A percentile compares a stretch with the other conserved stretches of the same genome.
phyloP scores from a whole-genome alignment of 2,113 vertebrate genomes.

The Cephalophus harveyi region DNA sequence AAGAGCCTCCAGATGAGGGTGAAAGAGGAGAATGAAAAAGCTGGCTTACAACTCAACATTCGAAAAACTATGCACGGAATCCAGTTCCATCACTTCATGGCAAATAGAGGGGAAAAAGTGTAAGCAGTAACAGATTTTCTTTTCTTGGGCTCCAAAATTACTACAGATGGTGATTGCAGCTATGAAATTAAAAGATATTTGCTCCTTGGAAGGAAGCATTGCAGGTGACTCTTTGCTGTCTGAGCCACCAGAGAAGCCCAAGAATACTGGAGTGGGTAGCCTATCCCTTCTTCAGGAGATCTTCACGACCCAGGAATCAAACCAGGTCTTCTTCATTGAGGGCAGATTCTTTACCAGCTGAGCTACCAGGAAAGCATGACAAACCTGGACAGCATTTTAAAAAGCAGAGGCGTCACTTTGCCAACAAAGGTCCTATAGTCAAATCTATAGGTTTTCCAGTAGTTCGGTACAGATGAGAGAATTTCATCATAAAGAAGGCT shows the following conservation, averaged over 20 bases:
- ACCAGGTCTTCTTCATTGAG: background rate
- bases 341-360: background rate
- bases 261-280: background rate
- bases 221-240: background rate
- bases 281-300: background rate
- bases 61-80: background rate
- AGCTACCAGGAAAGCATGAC: background rate
- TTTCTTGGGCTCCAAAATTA: background rate
- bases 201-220: background rate
- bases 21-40: background rate
- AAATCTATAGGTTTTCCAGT: background rate
- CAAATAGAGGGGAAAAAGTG: background rate
- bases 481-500: background rate
- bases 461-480: background rate
- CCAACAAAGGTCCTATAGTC: background rate
- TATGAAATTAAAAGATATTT: background rate
- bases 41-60: background rate
- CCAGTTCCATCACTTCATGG: background rate
- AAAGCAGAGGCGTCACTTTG: background rate
- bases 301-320: background rate
- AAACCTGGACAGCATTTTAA: background rate
- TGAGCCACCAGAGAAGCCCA: background rate
- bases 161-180: background rate
- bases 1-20: background rate
- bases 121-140: background rate